A percentile compares a stretch with the other conserved stretches of the same genome.
These are phyloP conservation scores for Odiellus spinosus DNA, from an alignment of 2,888 invertebrate genomes.

Conservation along the genomic window DNA sequence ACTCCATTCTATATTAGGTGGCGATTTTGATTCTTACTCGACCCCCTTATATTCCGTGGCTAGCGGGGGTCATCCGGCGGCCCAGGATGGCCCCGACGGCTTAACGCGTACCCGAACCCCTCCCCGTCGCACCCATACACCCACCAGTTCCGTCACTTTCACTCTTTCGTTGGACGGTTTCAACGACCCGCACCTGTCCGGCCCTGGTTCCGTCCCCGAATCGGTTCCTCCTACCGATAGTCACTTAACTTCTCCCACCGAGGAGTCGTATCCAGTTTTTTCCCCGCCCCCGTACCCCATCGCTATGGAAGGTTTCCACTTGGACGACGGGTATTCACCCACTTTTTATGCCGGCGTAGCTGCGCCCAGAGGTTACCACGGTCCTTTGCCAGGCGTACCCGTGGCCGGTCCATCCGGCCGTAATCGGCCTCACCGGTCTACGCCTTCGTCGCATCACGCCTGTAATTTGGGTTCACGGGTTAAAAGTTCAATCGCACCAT, in stretches of 20 bases:
- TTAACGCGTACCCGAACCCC: slow-evolving; percentile 5
- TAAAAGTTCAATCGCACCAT: neutral
- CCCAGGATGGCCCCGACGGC: slow-evolving; percentile 7
- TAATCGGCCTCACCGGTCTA: slow-evolving; percentile 32
- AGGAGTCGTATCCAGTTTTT: slow-evolving; percentile 66
- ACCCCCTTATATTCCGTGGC: slow-evolving; percentile 22
- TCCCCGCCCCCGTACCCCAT: slow-evolving; percentile 55
- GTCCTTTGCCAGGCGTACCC: too few relatives aligned
- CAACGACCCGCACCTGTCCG: slow-evolving; percentile 60
- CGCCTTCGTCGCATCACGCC: slow-evolving; percentile 67
- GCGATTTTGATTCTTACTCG: slow-evolving; percentile 21
- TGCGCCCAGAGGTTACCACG: too few relatives aligned
- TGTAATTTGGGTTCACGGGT: slow-evolving; percentile 43
- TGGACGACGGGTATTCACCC: too few relatives aligned
- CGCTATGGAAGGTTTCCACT: slow-evolving; percentile 8
- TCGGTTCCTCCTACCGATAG: slow-evolving; percentile 6
- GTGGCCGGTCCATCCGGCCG: too few relatives aligned
- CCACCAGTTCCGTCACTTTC: slow-evolving; percentile 51
- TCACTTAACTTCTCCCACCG: slow-evolving; percentile 38
- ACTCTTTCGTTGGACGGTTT: slow-evolving; percentile 72
- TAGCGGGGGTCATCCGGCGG: slow-evolving; percentile 13
- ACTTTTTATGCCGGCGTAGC: too few relatives aligned
- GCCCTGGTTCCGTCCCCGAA: slow-evolving; percentile 5
- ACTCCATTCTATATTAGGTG: slow-evolving; percentile 5
- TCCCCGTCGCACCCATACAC: slow-evolving; percentile 1